Percentiles rank a stretch among this genome's conserved stretches.
These are phyloP conservation scores for Enoplolaimus lenunculus DNA, from an alignment of 2,888 invertebrate species.

Conservation along the genomic window DNA sequence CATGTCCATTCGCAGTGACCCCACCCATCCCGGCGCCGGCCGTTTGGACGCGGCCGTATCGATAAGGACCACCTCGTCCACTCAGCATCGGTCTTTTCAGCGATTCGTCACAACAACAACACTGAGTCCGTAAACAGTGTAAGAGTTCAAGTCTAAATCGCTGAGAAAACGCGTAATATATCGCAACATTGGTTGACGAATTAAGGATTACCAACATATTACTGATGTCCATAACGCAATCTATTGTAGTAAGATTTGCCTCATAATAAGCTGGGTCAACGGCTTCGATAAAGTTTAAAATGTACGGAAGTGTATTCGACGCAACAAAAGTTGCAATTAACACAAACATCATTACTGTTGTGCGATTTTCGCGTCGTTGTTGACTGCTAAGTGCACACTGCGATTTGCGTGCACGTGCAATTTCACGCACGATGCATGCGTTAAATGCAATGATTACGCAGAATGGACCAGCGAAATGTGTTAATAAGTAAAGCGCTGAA, in stretches of 20 bases:
- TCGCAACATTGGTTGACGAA: neutral
- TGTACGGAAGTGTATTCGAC: neutral
- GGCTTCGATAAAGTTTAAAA: slow-evolving; percentile 7
- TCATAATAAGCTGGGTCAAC: neutral
- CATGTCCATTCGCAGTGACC: too few species aligned
- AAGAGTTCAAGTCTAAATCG: too few species aligned
- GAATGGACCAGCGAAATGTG: slow-evolving; percentile 14
- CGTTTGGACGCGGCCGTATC: too few species aligned
- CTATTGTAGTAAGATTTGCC: too few species aligned
- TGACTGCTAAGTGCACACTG: neutral
- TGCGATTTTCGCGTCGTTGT: slow-evolving; percentile 10
- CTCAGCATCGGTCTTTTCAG: too few species aligned
- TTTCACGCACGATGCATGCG: neutral
- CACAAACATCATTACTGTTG: slow-evolving; percentile 18
- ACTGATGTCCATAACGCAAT: too few species aligned
- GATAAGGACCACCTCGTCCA: too few species aligned
- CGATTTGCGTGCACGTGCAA: neutral
- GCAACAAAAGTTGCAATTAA: slow-evolving; percentile 8
- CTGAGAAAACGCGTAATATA: neutral
- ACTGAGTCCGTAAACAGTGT: too few species aligned
- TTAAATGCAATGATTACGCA: slow-evolving; percentile 10
- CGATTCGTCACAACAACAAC: too few species aligned
- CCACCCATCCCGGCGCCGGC: too few species aligned
- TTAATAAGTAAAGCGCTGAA: neutral
- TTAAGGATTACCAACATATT: slow-evolving; percentile 4